These are phyloP conservation scores for Eurois occulta DNA, from an alignment of 2,888 invertebrate genomes.

Conservation along the genomic window DNA sequence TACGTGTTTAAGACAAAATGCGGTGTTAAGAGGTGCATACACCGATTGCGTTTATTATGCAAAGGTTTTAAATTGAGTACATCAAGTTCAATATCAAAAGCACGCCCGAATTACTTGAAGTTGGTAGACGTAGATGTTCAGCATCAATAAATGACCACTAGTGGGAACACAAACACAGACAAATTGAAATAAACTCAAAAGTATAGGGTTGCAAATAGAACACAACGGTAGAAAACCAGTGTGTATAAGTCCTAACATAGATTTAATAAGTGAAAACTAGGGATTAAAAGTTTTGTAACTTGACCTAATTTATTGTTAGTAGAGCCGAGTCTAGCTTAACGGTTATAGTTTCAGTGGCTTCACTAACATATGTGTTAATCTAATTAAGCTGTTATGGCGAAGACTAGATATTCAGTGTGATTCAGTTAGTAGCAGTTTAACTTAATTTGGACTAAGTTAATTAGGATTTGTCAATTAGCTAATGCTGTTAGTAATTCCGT, in stretches of 20 bases:
- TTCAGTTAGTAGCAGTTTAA: conserved; percentile 18
- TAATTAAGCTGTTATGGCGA: neutral
- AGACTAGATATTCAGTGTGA: conserved; percentile 12
- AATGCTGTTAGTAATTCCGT: neutral
- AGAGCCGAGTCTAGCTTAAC: conserved; percentile 27
- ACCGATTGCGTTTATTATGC: neutral
- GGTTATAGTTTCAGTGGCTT: conserved; percentile 30
- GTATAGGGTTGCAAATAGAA: neutral
- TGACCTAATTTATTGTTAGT: conserved; percentile 44
- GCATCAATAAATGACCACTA: too few species aligned
- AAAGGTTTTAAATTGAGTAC: neutral
- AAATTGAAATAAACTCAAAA: neutral
- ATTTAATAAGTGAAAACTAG: conserved; percentile 45
- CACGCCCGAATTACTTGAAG: neutral
- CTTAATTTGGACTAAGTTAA: neutral
- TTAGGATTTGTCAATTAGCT: conserved; percentile 9
- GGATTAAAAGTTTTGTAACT: conserved; percentile 52
- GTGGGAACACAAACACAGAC: neutral
- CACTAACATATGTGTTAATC: conserved; percentile 37
- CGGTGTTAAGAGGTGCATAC: neutral
- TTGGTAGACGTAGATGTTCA: neutral
- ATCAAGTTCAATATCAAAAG: neutral
- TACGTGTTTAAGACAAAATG: neutral
- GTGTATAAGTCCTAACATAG: neutral
- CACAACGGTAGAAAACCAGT: neutral